Conservation (phyloP, 1,140 invertebrate species). For the Caenorhabditis remanei region DNA sequence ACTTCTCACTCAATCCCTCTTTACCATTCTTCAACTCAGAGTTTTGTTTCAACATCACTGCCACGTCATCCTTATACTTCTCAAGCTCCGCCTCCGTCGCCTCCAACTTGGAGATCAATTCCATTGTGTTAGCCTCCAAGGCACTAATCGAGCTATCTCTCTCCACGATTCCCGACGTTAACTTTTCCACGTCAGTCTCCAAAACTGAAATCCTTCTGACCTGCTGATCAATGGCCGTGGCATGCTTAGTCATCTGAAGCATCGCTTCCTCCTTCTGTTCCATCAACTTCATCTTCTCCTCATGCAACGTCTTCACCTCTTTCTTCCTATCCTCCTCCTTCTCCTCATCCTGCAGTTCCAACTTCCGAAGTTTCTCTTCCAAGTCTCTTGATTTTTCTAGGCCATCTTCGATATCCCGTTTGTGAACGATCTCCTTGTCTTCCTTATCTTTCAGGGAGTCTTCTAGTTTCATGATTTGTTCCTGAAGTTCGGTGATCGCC, state of each 20-base stretch:
- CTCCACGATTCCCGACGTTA: not conserved
- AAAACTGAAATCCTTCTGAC: not conserved
- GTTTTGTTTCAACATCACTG: slow-evolving; percentile 36
- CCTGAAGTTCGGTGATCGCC: slow-evolving; percentile 24
- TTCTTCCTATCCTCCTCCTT: slow-evolving; percentile 50
- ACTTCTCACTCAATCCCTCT: slow-evolving; percentile 47
- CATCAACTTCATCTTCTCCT: slow-evolving; percentile 47
- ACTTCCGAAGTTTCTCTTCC: slow-evolving; percentile 44
- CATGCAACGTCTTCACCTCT: slow-evolving; percentile 23
- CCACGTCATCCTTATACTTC: slow-evolving; percentile 19
- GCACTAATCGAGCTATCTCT: not conserved
- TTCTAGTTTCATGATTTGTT: slow-evolving; percentile 40
- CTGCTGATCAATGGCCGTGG: slow-evolving; percentile 32
- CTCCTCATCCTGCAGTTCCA: slow-evolving; percentile 16
- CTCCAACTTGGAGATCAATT: slow-evolving; percentile 18
- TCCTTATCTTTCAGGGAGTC: slow-evolving; percentile 34
- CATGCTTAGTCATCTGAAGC: slow-evolving; percentile 7
- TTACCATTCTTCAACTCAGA: slow-evolving; percentile 20
- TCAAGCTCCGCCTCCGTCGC: not conserved
- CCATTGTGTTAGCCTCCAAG: slow-evolving; percentile 17
- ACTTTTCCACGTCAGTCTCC: slow-evolving; percentile 32
- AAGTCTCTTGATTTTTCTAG: slow-evolving; percentile 29
- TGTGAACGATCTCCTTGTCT: slow-evolving; percentile 28
- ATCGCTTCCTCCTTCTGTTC: slow-evolving; percentile 37
- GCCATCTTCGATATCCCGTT: slow-evolving; percentile 48